Percentiles rank a stretch among this genome's conserved stretches.
Evolutionary conservation across 2,113 vertebrate genomes (phyloP).

Genomic region (Ageneiosus marmoratus): DNA sequence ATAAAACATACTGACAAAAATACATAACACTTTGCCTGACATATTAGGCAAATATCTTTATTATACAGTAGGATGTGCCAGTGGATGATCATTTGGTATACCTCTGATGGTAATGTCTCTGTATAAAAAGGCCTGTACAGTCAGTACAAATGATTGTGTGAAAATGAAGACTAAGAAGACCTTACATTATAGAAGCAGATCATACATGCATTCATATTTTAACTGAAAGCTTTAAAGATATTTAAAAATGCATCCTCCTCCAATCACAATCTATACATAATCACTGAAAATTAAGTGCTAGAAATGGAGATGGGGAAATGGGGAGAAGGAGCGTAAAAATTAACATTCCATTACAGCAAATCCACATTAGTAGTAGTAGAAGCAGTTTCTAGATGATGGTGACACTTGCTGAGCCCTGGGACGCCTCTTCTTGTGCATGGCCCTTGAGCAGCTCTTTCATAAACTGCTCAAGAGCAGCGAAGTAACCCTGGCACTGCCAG

Average conservation of each 20-base stretch:
- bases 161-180: constrained; percentile 13
- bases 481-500: constrained; percentile 99
- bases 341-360: constrained; percentile 42
- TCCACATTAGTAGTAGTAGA: constrained; percentile 17
- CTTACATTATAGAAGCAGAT: constrained; percentile 14
- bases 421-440: constrained; percentile 86
- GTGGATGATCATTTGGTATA: constrained; percentile 36
- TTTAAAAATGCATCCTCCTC: constrained; percentile 16
- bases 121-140: constrained; percentile 40
- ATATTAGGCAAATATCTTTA: constrained; percentile 37
- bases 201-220: constrained; percentile 38
- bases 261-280: constrained; percentile 14
- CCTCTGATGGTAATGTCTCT: constrained; percentile 29
- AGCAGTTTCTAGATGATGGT: constrained; percentile 84
- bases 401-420: constrained; percentile 85
- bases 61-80: constrained; percentile 16
- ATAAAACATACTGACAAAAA: constrained; percentile 31
- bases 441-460: constrained; percentile 92
- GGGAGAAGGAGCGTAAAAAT: constrained; percentile 44
- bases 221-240: background rate
- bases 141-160: constrained; percentile 21
- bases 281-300: constrained; percentile 33
- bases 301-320: background rate
- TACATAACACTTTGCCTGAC: constrained; percentile 33
- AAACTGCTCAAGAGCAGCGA: constrained; percentile 94